Conservation (phyloP, 2,113 vertebrate species). For the Tychaedon coryphoeus region DNA sequence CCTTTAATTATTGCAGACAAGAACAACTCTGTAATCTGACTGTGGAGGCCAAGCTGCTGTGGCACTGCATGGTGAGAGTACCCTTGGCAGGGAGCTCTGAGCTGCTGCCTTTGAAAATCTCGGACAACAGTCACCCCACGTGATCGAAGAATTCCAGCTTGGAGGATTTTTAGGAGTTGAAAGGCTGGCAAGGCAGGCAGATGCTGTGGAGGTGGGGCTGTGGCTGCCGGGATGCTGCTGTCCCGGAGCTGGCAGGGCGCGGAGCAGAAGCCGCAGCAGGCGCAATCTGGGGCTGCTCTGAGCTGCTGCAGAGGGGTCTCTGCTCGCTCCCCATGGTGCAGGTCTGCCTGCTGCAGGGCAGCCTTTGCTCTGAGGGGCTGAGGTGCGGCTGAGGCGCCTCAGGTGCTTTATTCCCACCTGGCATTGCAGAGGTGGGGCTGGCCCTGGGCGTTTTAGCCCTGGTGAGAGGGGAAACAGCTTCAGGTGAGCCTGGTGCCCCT, state of each 20-base stretch:
- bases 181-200: not conserved
- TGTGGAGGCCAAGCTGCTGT: not conserved
- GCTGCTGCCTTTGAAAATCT: not conserved
- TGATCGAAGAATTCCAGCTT: not conserved
- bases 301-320: not conserved
- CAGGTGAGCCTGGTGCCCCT: not conserved
- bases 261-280: not conserved
- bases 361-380: rapidly evolving
- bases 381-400: not conserved
- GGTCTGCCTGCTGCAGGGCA: not conserved
- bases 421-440: rapidly evolving
- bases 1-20: conserved; percentile 42
- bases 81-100: not conserved
- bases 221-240: not conserved
- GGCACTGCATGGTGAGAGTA: not conserved
- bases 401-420: rapidly evolving
- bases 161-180: not conserved
- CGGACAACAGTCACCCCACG: not conserved
- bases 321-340: not conserved
- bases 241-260: not conserved
- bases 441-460: not conserved
- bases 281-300: too few species aligned
- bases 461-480: rapidly evolving
- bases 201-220: not conserved
- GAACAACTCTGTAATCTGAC: conserved; percentile 11